Conservation (phyloP, 2,797 vertebrate genomes). For the Darevskia mixta region DNA sequence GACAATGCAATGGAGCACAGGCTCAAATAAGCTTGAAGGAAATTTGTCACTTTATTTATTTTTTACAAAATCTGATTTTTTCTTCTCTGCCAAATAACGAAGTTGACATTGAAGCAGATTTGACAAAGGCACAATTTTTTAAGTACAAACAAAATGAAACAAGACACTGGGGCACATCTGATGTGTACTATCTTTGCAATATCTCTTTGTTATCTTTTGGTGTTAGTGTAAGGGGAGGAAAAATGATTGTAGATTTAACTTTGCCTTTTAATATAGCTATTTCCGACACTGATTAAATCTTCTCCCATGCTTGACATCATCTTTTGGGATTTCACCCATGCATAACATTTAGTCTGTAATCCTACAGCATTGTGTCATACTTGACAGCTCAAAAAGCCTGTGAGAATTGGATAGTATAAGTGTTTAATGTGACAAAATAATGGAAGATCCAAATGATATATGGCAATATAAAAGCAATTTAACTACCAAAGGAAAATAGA, state of each 20-base stretch:
- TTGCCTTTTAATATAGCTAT: slow-evolving; percentile 37
- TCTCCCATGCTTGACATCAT: slow-evolving; percentile 58
- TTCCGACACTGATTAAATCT: slow-evolving; percentile 60
- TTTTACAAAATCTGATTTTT: slow-evolving; percentile 15
- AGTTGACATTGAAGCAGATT: slow-evolving; percentile 17
- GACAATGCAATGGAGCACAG: background rate
- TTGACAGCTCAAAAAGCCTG: slow-evolving; percentile 36
- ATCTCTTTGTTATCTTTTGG: slow-evolving; percentile 40
- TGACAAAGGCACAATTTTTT: background rate
- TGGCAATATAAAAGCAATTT: slow-evolving; percentile 53
- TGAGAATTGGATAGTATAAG: slow-evolving; percentile 32
- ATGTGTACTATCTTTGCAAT: slow-evolving; percentile 9
- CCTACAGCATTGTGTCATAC: slow-evolving; percentile 23
- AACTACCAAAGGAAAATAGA: slow-evolving; percentile 45
- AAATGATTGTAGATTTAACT: slow-evolving; percentile 43
- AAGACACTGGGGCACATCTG: slow-evolving; percentile 8
- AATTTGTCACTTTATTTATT: background rate
- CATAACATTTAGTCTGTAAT: slow-evolving; percentile 55
- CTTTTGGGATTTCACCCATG: slow-evolving; percentile 46
- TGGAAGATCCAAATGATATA: slow-evolving; percentile 37
- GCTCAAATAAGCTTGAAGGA: background rate
- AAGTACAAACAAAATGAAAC: background rate
- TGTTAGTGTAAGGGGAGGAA: slow-evolving; percentile 3
- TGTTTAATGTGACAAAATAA: slow-evolving; percentile 48
- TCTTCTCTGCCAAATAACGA: slow-evolving; percentile 24